Percentiles rank a stretch among this genome's conserved stretches.
Conservation (phyloP, 1,140 invertebrate species). For the Archivesica marissinica region DNA sequence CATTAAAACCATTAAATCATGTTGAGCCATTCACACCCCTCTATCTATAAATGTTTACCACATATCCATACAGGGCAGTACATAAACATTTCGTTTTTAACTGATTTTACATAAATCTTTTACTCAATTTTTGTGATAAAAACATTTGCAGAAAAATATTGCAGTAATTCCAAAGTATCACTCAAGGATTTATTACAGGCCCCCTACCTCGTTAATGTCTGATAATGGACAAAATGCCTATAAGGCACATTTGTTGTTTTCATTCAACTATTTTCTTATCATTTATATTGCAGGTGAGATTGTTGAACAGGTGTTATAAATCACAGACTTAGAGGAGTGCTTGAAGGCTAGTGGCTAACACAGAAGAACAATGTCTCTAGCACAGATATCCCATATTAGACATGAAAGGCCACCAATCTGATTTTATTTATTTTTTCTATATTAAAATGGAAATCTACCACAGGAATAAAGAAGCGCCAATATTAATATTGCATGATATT, state of each 20-base stretch:
- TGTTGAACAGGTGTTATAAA: background rate
- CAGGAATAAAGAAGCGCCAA: too few species aligned
- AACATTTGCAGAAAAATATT: background rate
- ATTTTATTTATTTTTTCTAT: too few species aligned
- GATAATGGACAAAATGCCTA: slow-evolving; percentile 15
- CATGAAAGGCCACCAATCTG: too few species aligned
- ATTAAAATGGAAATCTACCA: too few species aligned
- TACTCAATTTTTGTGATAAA: slow-evolving; percentile 15
- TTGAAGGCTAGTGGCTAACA: too few species aligned
- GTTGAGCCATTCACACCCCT: background rate
- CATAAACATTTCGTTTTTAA: background rate
- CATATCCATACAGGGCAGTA: background rate
- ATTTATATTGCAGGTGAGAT: background rate
- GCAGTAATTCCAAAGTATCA: slow-evolving; percentile 22
- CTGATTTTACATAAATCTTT: slow-evolving; percentile 16
- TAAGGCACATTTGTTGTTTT: background rate
- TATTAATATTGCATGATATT: too few species aligned
- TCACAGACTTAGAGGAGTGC: background rate
- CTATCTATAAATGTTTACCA: slow-evolving; percentile 1
- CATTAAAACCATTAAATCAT: slow-evolving; percentile 3
- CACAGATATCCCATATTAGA: too few species aligned
- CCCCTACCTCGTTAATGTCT: slow-evolving; percentile 2
- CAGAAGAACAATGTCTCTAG: too few species aligned
- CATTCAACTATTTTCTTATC: slow-evolving; percentile 6
- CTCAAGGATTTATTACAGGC: background rate